Evolutionary conservation across 2,797 vertebrate genomes (phyloP), one percentile per base, ranked within the genome.

Genomic region (Furcifer pardalis): DNA sequence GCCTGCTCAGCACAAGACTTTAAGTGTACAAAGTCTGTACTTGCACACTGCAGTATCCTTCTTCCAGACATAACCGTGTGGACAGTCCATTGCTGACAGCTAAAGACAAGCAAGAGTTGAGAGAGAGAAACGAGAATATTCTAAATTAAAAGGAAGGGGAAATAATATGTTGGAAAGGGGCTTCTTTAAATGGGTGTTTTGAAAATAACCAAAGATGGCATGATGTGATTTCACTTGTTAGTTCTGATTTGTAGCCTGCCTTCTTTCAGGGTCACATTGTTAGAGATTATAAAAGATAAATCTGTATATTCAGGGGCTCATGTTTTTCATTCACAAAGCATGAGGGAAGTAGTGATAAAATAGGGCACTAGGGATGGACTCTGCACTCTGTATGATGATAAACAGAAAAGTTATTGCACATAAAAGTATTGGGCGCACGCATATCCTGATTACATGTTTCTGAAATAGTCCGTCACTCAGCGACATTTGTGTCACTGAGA

Each of bases 191-290:
- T 68, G 44, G 32, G 15, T 49, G 44, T 35, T 65, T 60, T 37
- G 17, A 82, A 82, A 82, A 82, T 49, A 30, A 56, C 52, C 42
- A 49, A 83, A 40, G 44, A 32, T 32, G 42, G 60, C 23, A 82
- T 76, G 5, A 73, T 63, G 15, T 19, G 4, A 83, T 21, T 52
- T 25, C 44, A 83, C 37, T 37, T 40, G 17, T 82, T 74, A 35
- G 9, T 49, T 74, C 40, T 35, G 44, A 21, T 30, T 40, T 56
- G 35, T 56, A 65, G 32, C 17, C 5, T 83, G 19, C n/a, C 44
- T 2, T 63, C 40, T 74, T n/a, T 25, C 21, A 62, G 59, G 21
- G 42, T 27, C 44, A 76, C 12, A 66, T 9, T 49, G 35, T 75
- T 44, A 76, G 52, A 76, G 37, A 63, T 56, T 66, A 21, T 77